phyloP scores from a whole-genome alignment of 1,140 invertebrate genomes.

The Diorhabda carinulata region DNA sequence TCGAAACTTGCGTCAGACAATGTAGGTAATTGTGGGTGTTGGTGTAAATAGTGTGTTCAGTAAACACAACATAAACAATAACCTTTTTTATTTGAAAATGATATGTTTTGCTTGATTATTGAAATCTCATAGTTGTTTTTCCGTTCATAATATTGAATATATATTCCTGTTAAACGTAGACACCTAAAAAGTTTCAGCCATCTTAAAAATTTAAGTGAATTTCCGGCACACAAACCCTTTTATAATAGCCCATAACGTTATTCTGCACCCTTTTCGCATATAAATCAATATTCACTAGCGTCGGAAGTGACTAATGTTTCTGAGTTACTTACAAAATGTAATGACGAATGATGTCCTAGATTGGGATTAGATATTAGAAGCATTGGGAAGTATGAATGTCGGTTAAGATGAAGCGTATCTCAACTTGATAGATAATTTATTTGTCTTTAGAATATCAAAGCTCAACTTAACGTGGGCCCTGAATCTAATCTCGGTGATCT shows the following conservation, averaged over 20 bases:
- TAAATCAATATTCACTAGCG: slow-evolving; percentile 25
- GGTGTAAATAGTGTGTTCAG: too few species aligned
- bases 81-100: too few species aligned
- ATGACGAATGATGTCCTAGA: slow-evolving; percentile 37
- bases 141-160: too few species aligned
- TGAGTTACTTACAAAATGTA: slow-evolving; percentile 34
- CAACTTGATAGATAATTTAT: slow-evolving; percentile 9
- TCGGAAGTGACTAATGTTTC: slow-evolving; percentile 32
- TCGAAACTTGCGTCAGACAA: too few species aligned
- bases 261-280: slow-evolving; percentile 6
- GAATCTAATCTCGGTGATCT: slow-evolving; percentile 9
- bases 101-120: too few species aligned
- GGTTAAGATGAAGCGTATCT: slow-evolving; percentile 12
- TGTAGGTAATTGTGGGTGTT: too few species aligned
- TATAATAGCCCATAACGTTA: neutral
- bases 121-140: too few species aligned
- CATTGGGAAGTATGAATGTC: slow-evolving; percentile 4
- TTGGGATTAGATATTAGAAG: slow-evolving; percentile 35
- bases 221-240: neutral
- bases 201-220: too few species aligned
- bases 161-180: too few species aligned
- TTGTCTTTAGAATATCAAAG: slow-evolving; percentile 7
- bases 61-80: too few species aligned
- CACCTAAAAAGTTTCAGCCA: too few species aligned
- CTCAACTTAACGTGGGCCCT: neutral